Percentiles rank a stretch among this genome's conserved stretches.
Evolutionary conservation across 1,140 invertebrate genomes (phyloP).

Genomic region (Heliothis virescens): DNA sequence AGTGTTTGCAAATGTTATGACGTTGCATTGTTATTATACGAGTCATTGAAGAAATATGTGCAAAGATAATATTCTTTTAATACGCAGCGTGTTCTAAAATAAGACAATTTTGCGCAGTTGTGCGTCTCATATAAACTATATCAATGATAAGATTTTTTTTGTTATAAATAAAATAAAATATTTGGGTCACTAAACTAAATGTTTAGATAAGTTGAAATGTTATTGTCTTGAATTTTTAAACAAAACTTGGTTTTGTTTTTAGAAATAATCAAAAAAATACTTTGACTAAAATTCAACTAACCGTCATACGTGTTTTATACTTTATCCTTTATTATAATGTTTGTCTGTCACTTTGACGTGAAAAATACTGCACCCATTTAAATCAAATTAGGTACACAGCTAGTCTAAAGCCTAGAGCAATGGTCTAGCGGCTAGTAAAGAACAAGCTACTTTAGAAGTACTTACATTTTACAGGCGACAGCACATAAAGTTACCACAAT

Average conservation of each 20-base stretch:
- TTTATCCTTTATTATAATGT: too few species aligned
- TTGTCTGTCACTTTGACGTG: too few species aligned
- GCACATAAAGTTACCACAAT: too few species aligned
- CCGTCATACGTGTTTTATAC: too few species aligned
- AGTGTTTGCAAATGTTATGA: background rate
- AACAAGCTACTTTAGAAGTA: too few species aligned
- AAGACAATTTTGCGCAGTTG: conserved; percentile 9
- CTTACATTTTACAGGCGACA: too few species aligned
- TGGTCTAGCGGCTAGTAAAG: too few species aligned
- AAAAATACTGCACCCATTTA: background rate
- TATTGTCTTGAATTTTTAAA: background rate
- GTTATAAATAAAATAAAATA: too few species aligned
- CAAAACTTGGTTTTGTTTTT: too few species aligned
- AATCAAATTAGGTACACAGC: background rate
- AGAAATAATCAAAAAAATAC: too few species aligned
- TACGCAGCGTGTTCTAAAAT: conserved; percentile 8
- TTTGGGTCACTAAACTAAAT: background rate
- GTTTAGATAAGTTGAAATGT: conserved; percentile 7
- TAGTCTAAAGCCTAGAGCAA: background rate
- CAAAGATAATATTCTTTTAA: conserved; percentile 1
- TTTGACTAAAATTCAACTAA: too few species aligned
- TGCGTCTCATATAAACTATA: too few species aligned
- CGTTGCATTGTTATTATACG: background rate
- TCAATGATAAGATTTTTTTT: background rate
- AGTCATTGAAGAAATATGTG: conserved; percentile 4